Base-by-base conservation (phyloP, 2,888 invertebrate species). In the Tribolium freemani region DNA sequence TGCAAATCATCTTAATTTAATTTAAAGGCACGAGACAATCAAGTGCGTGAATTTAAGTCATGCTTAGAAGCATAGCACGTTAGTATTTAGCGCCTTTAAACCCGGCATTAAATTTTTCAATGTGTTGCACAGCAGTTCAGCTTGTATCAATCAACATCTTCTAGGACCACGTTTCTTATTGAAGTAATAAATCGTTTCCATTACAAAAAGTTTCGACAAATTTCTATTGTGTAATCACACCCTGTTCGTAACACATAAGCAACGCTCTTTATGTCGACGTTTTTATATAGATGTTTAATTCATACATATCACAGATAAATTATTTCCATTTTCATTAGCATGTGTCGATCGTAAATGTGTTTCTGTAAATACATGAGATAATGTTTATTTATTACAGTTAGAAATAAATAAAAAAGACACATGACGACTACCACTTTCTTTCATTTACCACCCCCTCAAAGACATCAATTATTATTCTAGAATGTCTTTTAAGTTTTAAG, bases 21-120 rank as follows among this genome's bases (percentile, higher is more conserved):
- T 79, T 79, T 78, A 76, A 75, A 77, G 74, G 84, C 84, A 85
- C 84, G 80, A 83, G 86, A 86, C 86, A 86, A 86, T 86, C 86
- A 86, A 83, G 85, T 85, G 86, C 86, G 83, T 82, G 82, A 82
- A 80, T 76, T 76, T 77, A 77, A 81, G 72, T 82, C 81, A 82
- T 84, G 83, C 82, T 82, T 84, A 74, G 76, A 63, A 76, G 77
- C 80, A 78, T 79, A 69, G 76, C 73, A 64, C 68, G 67, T 69
- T 76, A 76, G 71, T 75, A 67, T 76, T 57, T 72, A 76, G 76
- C 77, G 75, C 77, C 72, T 77, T 78, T 72, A 50, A 75, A 72
- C 77, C 69, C 57, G 57, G 53, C 53, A 51, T 67, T 58, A 56
- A 38, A 64, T 71, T 69, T 63, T 50, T 71, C 68, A 50, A 75